Evolutionary conservation across 2,888 invertebrate species (phyloP), one percentile per base, ranked within the genome.

Genomic region (Synanthedon myopaeformis): DNA sequence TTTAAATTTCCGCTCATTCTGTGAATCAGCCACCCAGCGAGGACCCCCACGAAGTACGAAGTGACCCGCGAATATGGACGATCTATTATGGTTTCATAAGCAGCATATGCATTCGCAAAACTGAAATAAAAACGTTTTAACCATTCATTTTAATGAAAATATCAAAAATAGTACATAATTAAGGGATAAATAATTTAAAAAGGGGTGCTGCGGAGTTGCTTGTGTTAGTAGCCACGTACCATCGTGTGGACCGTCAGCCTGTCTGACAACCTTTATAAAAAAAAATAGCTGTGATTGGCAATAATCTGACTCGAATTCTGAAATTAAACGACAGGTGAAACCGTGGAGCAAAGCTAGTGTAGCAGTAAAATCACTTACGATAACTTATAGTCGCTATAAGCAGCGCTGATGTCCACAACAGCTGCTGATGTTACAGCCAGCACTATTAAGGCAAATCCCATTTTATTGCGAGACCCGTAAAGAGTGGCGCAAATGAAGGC

Each of bases 31-130:
- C 93, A 94, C 6, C 94, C 94, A 1, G 91, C 89, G 52, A 91
- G 87, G 81, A 94, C 91, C 13, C 94, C 94, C 51, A 92, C 85
- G 49, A 93, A 80, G 76, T 94, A 94, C 0, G 94, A 93, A 1
- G 92, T 91, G 19, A 93, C 82, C 51, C 94, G 85, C 1, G 93
- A 91, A 91, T 92, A 92, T 2, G 93, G 92, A 64, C 94, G 92
- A 66, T 92, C 92, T 55, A 93, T 91, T 45, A 93, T 88, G 61
- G 90, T 89, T 56, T 92, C 90, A 57, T 86, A 86, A 0, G 72
- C 65, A 0, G 66, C 65, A 55, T 70, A 81, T 3, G 67, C 65
- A 52, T 66, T 67, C 0, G 65, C 42, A 28, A 73, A 65, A 6
- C 85, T 85, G 63, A 35, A 35, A 35, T 35, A 5, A 23, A 23